phyloP scores from a whole-genome alignment of 2,113 vertebrate genomes.

The Lonchura striata region DNA sequence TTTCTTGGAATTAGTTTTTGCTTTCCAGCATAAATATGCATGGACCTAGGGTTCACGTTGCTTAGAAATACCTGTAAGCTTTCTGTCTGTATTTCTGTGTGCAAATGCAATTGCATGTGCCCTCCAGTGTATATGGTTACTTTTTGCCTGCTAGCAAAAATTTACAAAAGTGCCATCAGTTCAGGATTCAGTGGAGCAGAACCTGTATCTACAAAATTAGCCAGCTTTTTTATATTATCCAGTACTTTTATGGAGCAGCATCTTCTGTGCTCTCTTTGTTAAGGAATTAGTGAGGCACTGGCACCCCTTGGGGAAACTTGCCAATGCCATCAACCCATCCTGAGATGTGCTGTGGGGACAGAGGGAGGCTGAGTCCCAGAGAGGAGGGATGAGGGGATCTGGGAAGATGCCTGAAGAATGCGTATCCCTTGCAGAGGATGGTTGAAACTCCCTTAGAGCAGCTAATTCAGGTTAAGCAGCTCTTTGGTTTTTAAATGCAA shows the following conservation, averaged over 20 bases:
- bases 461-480: not conserved
- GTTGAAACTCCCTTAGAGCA: not conserved
- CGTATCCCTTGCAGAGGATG: not conserved
- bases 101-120: not conserved
- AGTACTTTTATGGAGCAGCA: not conserved
- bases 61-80: not conserved
- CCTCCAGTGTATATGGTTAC: not conserved
- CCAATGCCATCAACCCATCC: not conserved
- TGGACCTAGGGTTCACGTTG: not conserved
- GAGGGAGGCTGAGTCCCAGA: not conserved
- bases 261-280: not conserved
- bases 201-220: not conserved
- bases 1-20: not conserved
- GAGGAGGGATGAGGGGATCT: not conserved
- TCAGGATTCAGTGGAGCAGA: not conserved
- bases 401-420: not conserved
- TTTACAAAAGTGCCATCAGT: not conserved
- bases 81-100: not conserved
- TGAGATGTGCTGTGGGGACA: accelerated
- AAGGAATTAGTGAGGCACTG: not conserved
- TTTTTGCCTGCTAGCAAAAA: not conserved
- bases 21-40: slow-evolving; percentile 9
- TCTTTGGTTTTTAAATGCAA: not conserved
- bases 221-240: not conserved
- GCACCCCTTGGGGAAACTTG: accelerated